Conservation (phyloP, 2,113 vertebrate genomes). For the Scomber scombrus region DNA sequence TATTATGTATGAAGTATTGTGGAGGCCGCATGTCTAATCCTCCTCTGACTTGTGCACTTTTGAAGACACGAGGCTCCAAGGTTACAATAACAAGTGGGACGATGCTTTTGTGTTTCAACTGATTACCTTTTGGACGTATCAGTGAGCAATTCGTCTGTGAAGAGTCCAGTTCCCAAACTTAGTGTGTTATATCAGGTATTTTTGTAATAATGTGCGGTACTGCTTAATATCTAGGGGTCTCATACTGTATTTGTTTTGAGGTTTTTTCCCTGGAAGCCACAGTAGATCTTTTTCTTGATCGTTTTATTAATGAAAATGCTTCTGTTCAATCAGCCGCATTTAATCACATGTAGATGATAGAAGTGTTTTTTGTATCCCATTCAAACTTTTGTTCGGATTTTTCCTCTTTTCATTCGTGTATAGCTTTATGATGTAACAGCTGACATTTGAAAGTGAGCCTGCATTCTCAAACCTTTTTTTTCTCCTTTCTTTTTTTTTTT, state of each 20-base stretch:
- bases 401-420: not conserved
- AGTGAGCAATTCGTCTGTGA: not conserved
- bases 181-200: not conserved
- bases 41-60: constrained; percentile 78
- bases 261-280: no score
- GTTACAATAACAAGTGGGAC: constrained; percentile 66
- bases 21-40: constrained; percentile 71
- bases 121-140: constrained; percentile 36
- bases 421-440: not conserved
- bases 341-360: not conserved
- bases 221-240: not conserved
- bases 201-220: not conserved
- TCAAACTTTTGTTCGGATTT: not conserved
- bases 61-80: constrained; percentile 72
- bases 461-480: constrained; percentile 28
- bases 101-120: constrained; percentile 39
- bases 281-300: no score
- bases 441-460: constrained; percentile 66
- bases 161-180: not conserved
- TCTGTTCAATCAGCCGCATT: not conserved
- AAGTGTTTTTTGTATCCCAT: not conserved
- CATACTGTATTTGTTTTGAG: no score
- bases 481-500: not conserved
- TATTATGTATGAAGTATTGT: constrained; percentile 72
- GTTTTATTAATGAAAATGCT: no score